These are phyloP conservation scores for Caenorhabditis inopinata DNA, from an alignment of 1,140 invertebrate species.

Conservation along the genomic window DNA sequence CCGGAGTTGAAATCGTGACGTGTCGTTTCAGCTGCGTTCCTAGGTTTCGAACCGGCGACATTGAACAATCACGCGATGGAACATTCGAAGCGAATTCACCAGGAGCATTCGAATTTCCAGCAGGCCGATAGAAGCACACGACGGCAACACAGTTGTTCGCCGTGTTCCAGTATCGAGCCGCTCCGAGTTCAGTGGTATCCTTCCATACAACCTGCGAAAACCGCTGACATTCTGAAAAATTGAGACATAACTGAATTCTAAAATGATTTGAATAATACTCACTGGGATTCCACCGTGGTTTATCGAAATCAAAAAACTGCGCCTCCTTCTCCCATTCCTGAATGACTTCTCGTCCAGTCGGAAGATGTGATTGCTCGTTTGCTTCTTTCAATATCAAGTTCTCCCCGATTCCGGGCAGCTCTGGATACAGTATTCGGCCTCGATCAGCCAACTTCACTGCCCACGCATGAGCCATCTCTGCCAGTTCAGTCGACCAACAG, in stretches of 20 bases:
- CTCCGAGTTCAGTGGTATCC: conserved; percentile 76
- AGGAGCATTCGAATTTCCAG: conserved; percentile 61
- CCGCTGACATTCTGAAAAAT: conserved; percentile 69
- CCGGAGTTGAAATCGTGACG: conserved; percentile 24
- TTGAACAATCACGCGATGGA: conserved; percentile 49
- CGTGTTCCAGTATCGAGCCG: conserved; percentile 71
- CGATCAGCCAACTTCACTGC: conserved; percentile 63
- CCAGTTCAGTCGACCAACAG: conserved; percentile 52
- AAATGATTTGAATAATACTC: too few relatives aligned
- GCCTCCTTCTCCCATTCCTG: conserved; percentile 63
- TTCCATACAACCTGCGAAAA: conserved; percentile 89
- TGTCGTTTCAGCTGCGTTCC: conserved; percentile 39
- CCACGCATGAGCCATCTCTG: conserved; percentile 65
- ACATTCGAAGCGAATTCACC: conserved; percentile 64
- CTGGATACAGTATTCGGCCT: conserved; percentile 64
- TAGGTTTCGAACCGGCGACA: conserved; percentile 37
- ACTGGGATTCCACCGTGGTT: conserved; percentile 61
- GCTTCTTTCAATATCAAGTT: conserved; percentile 57
- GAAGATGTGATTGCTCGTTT: conserved; percentile 57
- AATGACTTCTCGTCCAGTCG: conserved; percentile 62
- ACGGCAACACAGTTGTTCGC: conserved; percentile 62
- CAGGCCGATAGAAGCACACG: conserved; percentile 64
- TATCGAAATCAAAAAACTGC: conserved; percentile 59
- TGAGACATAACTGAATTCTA: neutral
- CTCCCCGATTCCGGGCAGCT: conserved; percentile 64